phyloP scores from a whole-genome alignment of 2,113 vertebrate species.

The Ornithorhynchus anatinus region DNA sequence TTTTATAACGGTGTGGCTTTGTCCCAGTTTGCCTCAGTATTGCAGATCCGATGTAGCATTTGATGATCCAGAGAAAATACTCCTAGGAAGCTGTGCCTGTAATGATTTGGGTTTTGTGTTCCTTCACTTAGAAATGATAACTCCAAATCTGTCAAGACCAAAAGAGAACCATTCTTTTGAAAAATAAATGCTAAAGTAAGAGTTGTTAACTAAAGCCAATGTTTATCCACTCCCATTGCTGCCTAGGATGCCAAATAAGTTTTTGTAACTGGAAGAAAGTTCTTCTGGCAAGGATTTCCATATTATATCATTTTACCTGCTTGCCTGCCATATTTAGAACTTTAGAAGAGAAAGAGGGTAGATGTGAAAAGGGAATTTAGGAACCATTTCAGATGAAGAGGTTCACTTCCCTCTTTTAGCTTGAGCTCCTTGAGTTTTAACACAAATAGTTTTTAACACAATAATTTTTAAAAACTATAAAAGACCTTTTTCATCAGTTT shows the following conservation, averaged over 20 bases:
- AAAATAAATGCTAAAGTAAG: slow-evolving; percentile 25
- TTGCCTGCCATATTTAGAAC: no score
- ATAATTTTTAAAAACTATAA: no score
- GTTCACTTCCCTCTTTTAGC: no score
- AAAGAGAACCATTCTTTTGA: background rate
- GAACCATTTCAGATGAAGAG: no score
- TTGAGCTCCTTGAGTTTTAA: no score
- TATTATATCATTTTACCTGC: no score
- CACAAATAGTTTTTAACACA: no score
- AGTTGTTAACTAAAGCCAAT: background rate
- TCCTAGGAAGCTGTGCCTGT: background rate
- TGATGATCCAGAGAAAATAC: background rate
- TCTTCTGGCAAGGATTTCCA: no score
- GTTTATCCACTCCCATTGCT: background rate
- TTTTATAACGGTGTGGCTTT: slow-evolving; percentile 7
- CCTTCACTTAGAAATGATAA: background rate
- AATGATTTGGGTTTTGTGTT: background rate
- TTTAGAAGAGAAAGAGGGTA: no score
- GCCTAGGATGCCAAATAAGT: background rate
- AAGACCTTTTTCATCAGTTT: no score
- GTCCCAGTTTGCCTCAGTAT: background rate
- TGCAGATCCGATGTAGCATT: background rate
- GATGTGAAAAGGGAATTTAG: no score
- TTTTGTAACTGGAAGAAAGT: no score
- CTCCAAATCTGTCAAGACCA: background rate